Conservation (phyloP, 2,888 invertebrate genomes). For the Empis livida region DNA sequence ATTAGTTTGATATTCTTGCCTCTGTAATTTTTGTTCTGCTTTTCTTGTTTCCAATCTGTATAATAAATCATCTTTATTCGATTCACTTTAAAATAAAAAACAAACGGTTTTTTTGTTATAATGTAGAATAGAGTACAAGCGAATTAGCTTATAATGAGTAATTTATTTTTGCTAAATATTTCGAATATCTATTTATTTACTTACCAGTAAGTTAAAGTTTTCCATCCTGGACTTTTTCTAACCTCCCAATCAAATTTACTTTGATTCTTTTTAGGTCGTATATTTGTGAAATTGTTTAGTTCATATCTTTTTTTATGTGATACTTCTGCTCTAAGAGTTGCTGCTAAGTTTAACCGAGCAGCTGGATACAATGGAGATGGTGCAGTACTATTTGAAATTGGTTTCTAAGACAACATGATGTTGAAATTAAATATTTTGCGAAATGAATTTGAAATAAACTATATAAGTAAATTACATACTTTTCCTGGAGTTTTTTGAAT, state of each 20-base stretch:
- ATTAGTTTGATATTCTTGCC: conserved; percentile 30
- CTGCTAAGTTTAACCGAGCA: conserved; percentile 33
- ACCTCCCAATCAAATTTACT: conserved; percentile 33
- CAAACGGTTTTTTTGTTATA: neutral
- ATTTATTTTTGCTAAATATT: too few relatives aligned
- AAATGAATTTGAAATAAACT: too few relatives aligned
- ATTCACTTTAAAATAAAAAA: conserved; percentile 20
- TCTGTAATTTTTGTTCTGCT: conserved; percentile 30
- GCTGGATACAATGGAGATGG: conserved; percentile 32
- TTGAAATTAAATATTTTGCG: neutral
- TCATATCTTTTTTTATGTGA: conserved; percentile 28
- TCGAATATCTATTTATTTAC: conserved; percentile 1
- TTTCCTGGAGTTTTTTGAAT: too few relatives aligned
- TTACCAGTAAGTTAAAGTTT: conserved; percentile 29
- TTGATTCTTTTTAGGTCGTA: conserved; percentile 17
- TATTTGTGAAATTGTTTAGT: conserved; percentile 15
- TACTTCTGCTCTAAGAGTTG: conserved; percentile 31
- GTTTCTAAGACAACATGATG: neutral
- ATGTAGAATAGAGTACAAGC: neutral
- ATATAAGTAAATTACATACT: too few relatives aligned
- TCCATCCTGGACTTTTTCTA: conserved; percentile 34
- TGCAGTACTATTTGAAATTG: conserved; percentile 4
- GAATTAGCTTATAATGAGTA: neutral
- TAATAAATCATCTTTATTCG: conserved; percentile 29
- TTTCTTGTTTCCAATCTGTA: conserved; percentile 31